phyloP scores from a whole-genome alignment of 1,140 invertebrate species.

The Bombus sibiricus region DNA sequence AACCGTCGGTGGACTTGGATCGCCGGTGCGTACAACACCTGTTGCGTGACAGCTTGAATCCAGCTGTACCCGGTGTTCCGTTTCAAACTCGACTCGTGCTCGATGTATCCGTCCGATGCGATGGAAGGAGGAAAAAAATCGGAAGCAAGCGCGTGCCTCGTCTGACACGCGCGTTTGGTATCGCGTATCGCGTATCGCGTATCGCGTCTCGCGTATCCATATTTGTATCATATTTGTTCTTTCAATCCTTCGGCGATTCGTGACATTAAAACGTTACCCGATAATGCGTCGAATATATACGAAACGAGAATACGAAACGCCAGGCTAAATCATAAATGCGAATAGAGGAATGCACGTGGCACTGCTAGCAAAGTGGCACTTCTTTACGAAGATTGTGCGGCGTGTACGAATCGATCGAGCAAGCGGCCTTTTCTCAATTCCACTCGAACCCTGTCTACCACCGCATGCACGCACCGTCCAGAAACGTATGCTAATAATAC shows the following conservation, averaged over 20 bases:
- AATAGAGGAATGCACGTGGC: background rate
- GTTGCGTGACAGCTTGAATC: conserved; percentile 9
- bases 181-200: background rate
- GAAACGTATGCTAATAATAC: conserved; percentile 41
- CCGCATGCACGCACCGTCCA: background rate
- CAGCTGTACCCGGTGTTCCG: conserved; percentile 11
- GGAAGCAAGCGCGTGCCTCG: background rate
- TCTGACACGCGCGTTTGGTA: conserved; percentile 26
- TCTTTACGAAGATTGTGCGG: background rate
- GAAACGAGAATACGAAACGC: background rate
- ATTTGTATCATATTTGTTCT: background rate
- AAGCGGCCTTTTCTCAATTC: conserved; percentile 26
- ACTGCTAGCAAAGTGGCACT: background rate
- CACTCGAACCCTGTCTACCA: conserved; percentile 6
- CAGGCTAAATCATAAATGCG: background rate
- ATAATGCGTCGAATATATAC: too few species aligned
- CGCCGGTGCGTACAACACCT: conserved; percentile 21
- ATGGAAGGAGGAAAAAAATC: background rate
- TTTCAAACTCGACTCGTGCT: background rate
- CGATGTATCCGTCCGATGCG: background rate
- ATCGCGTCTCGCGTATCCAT: too few species aligned
- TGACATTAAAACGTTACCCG: too few species aligned
- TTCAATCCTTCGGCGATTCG: too few species aligned
- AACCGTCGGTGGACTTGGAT: too few species aligned
- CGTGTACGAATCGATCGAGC: too few species aligned